Percentiles rank a stretch among this genome's conserved stretches.
These are phyloP conservation scores for Proisotoma minuta DNA, from an alignment of 2,888 invertebrate species.

Conservation along the genomic window DNA sequence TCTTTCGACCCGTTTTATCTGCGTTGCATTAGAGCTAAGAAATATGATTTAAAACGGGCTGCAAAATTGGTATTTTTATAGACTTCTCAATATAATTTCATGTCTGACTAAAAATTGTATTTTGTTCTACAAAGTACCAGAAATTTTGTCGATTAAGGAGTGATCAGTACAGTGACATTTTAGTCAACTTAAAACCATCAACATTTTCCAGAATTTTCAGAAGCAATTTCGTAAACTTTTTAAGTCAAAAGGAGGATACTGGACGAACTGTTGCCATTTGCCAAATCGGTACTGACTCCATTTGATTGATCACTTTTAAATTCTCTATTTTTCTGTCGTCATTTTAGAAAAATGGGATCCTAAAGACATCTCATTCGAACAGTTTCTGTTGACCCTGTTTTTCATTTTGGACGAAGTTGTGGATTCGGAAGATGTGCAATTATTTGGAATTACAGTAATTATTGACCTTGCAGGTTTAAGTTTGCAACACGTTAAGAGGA, in stretches of 20 bases:
- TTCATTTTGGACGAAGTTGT: neutral
- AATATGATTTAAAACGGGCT: slow-evolving; percentile 1
- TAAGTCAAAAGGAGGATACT: neutral
- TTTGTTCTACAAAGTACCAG: neutral
- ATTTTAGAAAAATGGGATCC: neutral
- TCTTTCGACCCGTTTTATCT: neutral
- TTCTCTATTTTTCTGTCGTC: too few species aligned
- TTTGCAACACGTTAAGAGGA: neutral
- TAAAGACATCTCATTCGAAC: neutral
- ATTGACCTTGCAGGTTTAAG: neutral
- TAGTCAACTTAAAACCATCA: neutral
- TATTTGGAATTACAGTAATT: neutral
- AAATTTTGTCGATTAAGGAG: neutral
- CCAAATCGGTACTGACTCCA: too few species aligned
- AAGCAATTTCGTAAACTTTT: neutral
- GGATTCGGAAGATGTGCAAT: neutral
- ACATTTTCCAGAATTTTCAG: neutral
- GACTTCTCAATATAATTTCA: neutral
- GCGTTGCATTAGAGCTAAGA: neutral
- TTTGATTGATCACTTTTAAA: too few species aligned
- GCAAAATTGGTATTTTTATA: neutral
- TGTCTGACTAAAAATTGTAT: neutral
- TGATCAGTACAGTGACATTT: neutral
- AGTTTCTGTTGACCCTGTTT: neutral
- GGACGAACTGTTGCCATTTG: neutral